Evolutionary conservation across 2,888 invertebrate genomes (phyloP).

Genomic region (Temnothorax unifasciatus): DNA sequence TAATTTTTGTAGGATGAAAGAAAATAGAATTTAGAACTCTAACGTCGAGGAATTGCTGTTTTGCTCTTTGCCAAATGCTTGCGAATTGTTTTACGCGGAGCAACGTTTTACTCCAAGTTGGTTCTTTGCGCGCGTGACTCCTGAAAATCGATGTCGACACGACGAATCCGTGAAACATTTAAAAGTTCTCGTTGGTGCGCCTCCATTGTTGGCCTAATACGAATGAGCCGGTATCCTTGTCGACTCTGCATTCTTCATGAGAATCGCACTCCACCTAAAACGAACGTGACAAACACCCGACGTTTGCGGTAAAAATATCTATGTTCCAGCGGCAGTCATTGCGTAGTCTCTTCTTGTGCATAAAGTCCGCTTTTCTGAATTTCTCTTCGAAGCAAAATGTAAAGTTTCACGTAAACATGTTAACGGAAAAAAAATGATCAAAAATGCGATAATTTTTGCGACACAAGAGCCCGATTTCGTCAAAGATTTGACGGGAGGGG

Average conservation of each 20-base stretch:
- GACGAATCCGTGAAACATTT: constrained; percentile 78
- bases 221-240: constrained; percentile 76
- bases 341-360: neutral
- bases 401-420: neutral
- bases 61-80: neutral
- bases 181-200: constrained; percentile 76
- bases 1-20: neutral
- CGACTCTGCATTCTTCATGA: constrained; percentile 77
- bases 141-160: constrained; percentile 77
- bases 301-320: constrained; percentile 54
- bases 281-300: constrained; percentile 76
- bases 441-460: neutral
- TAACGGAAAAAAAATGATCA: neutral
- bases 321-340: neutral
- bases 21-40: neutral
- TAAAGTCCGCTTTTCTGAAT: neutral
- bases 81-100: constrained; percentile 31
- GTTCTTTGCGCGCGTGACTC: constrained; percentile 60
- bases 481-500: too few relatives aligned
- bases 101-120: constrained; percentile 22
- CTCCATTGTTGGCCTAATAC: constrained; percentile 77
- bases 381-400: neutral
- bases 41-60: neutral
- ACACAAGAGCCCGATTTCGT: neutral
- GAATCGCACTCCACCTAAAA: constrained; percentile 72